Evolutionary conservation across 2,797 vertebrate species (phyloP), one percentile per base, ranked within the genome.

Genomic region (Coracias cyanogaster): DNA sequence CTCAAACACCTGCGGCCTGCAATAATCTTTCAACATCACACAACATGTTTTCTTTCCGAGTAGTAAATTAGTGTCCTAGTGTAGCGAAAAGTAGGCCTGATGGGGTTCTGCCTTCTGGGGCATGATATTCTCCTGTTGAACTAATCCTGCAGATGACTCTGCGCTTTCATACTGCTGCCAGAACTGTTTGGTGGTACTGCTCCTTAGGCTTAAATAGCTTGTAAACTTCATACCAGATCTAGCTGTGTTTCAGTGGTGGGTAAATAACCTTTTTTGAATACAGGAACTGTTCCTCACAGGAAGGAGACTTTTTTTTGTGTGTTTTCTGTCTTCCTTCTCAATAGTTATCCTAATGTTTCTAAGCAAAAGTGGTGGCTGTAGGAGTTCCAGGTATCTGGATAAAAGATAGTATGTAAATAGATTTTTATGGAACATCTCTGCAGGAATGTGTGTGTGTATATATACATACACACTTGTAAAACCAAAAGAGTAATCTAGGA

Each of bases 1-100:
- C 88, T 90, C 55, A 92, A 84, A 78, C 33, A 67, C 64, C 67
- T 90, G 82, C 86, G 89, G 48, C 81, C 60, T 45, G 39, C n/a
- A 49, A 33, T 24, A 28, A 45, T 57, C 39, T 58, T 77, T 70
- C 86, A 86, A 72, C 48, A 46, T 80, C 55, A n/a, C 33, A 90
- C 18, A 77, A 52, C 28, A 12, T 19, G 33, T 84, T 93, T 88
- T 84, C 37, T 80, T 22, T 64, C 41, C 3, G 33, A 66, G 35
- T 18, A 29, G 43, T 41, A 54, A 78, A 52, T 33, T 43, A 16
- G 1, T 69, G 54, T 55, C 55, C 35, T 43, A 25, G 8, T 19
- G 24, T 17, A 73, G 19, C 51, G 24, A 25, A 49, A 43, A 65
- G 35, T 5, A 64, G 12, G 15, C 18, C 46, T 60, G 46, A 16